These are phyloP conservation scores for Drosophila novamexicana DNA, from an alignment of 1,140 invertebrate species.

Conservation along the genomic window DNA sequence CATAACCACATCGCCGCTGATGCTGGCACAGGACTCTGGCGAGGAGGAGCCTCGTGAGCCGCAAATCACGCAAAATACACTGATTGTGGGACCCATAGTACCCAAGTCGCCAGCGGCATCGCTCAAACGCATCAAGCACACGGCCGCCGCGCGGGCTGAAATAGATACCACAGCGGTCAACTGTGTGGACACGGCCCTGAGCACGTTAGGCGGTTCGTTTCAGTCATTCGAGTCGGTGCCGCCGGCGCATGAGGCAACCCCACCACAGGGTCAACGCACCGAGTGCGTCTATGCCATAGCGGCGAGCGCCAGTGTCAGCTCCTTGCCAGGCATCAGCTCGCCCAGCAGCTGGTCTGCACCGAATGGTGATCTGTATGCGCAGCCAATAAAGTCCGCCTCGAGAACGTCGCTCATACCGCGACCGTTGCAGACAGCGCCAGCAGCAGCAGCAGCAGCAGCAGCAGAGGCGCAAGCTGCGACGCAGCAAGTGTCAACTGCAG, in stretches of 20 bases:
- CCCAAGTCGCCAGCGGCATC: conserved; percentile 77
- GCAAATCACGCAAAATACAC: conserved; percentile 85
- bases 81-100: conserved; percentile 86
- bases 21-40: conserved; percentile 83
- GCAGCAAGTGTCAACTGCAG: conserved; percentile 19
- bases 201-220: conserved; percentile 65
- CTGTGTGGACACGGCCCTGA: background rate
- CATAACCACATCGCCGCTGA: conserved; percentile 84
- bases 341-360: conserved; percentile 60
- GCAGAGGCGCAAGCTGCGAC: background rate
- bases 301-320: conserved; percentile 37
- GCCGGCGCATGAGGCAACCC: conserved; percentile 65
- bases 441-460: background rate
- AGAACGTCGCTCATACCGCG: conserved; percentile 67
- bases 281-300: conserved; percentile 72
- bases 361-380: conserved; percentile 71
- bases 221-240: conserved; percentile 76
- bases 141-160: background rate
- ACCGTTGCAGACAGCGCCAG: conserved; percentile 17
- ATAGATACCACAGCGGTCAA: too few relatives aligned
- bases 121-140: conserved; percentile 45
- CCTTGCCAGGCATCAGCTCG: conserved; percentile 29
- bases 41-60: conserved; percentile 81
- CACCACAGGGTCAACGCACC: conserved; percentile 70
- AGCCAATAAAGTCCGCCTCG: conserved; percentile 66